Conservation (phyloP, 2,797 vertebrate species). For the Vultur gryphus region DNA sequence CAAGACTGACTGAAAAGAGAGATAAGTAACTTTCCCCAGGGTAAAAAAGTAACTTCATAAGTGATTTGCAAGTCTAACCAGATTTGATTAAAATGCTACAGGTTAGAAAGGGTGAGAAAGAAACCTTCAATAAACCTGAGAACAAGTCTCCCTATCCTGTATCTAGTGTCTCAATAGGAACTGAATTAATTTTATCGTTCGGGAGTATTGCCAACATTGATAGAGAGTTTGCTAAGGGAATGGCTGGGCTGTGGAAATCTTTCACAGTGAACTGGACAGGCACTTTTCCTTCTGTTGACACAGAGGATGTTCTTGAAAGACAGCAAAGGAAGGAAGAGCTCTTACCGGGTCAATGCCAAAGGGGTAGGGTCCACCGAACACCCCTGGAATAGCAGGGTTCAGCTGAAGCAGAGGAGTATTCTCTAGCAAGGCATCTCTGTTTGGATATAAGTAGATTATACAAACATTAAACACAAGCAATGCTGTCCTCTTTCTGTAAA, state of each 20-base stretch:
- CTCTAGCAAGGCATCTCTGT: constrained; percentile 77
- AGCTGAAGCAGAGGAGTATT: constrained; percentile 82
- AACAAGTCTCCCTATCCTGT: neutral
- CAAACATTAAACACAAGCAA: neutral
- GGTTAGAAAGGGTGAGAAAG: neutral
- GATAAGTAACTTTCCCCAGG: neutral
- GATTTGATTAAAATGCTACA: neutral
- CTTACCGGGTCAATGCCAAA: constrained; percentile 96
- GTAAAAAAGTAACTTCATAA: neutral
- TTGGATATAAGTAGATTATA: neutral
- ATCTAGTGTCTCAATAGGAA: neutral
- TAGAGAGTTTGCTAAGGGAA: neutral
- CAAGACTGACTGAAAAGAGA: neutral
- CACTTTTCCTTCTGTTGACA: neutral
- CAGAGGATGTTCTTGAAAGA: neutral
- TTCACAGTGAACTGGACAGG: neutral
- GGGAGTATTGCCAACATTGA: neutral
- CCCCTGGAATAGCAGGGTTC: constrained; percentile 83
- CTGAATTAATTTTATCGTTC: accelerated
- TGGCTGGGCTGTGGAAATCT: neutral
- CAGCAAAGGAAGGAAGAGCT: neutral
- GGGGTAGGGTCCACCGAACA: constrained; percentile 92
- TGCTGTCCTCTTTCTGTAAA: neutral
- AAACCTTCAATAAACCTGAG: neutral
- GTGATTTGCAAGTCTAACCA: neutral